Base-by-base conservation (phyloP, 2,797 vertebrate species). In the Nannoperca australis region DNA sequence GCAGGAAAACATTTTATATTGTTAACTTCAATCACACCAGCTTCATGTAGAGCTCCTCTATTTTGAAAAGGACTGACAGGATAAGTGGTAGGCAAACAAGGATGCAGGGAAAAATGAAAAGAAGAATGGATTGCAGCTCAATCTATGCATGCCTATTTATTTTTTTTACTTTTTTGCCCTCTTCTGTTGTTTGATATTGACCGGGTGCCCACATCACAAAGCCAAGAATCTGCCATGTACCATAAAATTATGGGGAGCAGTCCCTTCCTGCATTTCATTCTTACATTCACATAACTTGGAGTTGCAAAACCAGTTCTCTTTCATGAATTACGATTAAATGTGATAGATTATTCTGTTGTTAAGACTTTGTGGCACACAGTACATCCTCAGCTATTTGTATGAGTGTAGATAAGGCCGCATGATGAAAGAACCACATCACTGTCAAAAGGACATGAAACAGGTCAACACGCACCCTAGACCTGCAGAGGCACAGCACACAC, bases 361-460 rank as follows among this genome's bases (percentile, higher is more conserved):
- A 67, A 76, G 65, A 62, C 66, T 51, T 64, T 14, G 18, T 3
- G 22, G 72, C 47, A 49, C 40, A 3, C 40, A 8, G 17, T n/a
- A 8, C 14, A 68, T 83, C 72, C 70, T 70, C 45, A 4, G 70
- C 44, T 79, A 60, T 81, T 83, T 67, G 74, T 76, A 49, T 14
- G 38, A 54, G 67, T 1, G 44, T 0, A 40, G 79, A 79, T 76
- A 68, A 69, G 70, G 47, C 27, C 2, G n/a, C 42, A 8, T 24
- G 76, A 83, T 86, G 54, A 90, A 88, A 80, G 74, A 68, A 36
- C 78, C 80, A 68, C 17, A 0, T 13, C 1, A 51, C 70, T 30
- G 71, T 81, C 77, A 79, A 51, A 65, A 44, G 79, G 79, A 89
- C 67, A 81, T 7, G 12, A 85, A 88, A 64, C 79, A 89, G 87